Evolutionary conservation across 1,140 invertebrate genomes (phyloP), one percentile per base, ranked within the genome.

Genomic region (Drosophila malerkotliana): DNA sequence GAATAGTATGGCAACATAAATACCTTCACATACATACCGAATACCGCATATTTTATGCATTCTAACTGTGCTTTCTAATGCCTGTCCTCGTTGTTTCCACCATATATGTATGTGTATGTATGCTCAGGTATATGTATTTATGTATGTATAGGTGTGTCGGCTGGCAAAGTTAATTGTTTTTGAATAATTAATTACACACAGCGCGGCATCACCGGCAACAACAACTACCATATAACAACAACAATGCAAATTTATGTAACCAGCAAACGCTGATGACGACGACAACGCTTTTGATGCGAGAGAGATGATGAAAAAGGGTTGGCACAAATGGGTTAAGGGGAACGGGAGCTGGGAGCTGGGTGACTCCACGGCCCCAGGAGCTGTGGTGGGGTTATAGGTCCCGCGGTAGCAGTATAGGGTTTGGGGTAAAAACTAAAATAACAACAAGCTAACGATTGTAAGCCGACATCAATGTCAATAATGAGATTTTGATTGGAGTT

Each of bases 91-190:
- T 24, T 56, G 26, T 28, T 28, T 28, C 21, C 41, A 51, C 39
- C 44, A 39, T 37, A 30, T 34, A 10, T 26, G 34, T 4, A 30
- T n/a, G n/a, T 4, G 26, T 57, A 14, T 61, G 18, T 44, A 34
- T 18, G 10, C 4, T 37, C 34, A 37, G 34, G 34, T 37, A 37
- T 12, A 44, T 21, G 21, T 21, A 21, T 21, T 3, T 21, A 18
- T 44, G 7, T 56, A 12, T 34, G 14, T 57, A 28, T 53, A 56
- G 37, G 56, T 54, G 57, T 72, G 60, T 39, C 61, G 48, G 54
- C 62, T 74, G 61, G 73, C 55, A 76, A 75, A 85, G 77, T 83
- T 83, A 85, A 83, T 83, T 83, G 81, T 83, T 83, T 80, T 80
- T 83, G 67, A 83, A 83, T 83, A 83, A 83, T 85, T 83, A 83